Base-by-base conservation (phyloP, 2,113 vertebrate genomes). In the Genyomyrus donnyi region DNA sequence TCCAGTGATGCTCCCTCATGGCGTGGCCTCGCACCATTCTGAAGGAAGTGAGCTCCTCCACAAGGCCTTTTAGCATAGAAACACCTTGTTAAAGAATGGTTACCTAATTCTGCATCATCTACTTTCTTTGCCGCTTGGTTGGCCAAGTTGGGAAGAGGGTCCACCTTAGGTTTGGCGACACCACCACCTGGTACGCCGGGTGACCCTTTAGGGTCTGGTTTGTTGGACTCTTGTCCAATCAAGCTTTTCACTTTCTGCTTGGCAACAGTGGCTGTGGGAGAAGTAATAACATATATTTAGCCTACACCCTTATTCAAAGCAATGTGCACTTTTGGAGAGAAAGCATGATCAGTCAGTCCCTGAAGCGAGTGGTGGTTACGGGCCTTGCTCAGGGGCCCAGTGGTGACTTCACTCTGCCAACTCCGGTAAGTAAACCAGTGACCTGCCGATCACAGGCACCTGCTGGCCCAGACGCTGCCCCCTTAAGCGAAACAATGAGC, bases 221-320 rank as follows among this genome's bases (percentile, higher is more conserved):
- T 87, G 31, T 87, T 56, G 6, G 8, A 31, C 2, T 87, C 85
- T 17, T 88, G 90, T 45, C 45, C 19, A 6, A 5, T 90, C 88
- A 21, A 74, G 0, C 6, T 89, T 88, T 92, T 96, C 58, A 94
- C 88, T 0, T 50, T 90, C 0, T 15, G 85, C 91, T 94, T 93
- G 89, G 93, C 94, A 0, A 90, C 11, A 0, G 88, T 58, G n/a
- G 94, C 95, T 96, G 92, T 5, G 53, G 87, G 24, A 42, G 21
- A 80, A 53, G 49, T 35, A 31, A 70, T 70, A 31, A 31, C 62
- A 70, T 70, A 5, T 31, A 70, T 31, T 70, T 70, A 70, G 62
- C 3, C 27, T 3, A 70, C 10, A 31, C 27, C 62, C 10, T 31
- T 11, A 70, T 70, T 31, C 62, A 31, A 70, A 11, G 10, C 62